Conservation (phyloP, 1,140 invertebrate species). For the Pachypeltis micranthus region DNA sequence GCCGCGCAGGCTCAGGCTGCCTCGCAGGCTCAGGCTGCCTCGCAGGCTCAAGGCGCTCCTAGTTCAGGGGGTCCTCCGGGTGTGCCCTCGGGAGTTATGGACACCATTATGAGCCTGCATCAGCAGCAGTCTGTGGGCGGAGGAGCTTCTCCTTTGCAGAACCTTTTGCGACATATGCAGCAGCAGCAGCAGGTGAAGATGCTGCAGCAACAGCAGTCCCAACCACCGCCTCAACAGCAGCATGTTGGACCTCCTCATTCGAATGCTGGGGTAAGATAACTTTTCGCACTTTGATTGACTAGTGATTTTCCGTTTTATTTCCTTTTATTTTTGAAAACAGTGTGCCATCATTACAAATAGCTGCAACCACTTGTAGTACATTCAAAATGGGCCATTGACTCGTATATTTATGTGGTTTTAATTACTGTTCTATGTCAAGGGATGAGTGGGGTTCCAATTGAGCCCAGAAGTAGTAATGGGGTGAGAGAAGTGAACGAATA, state of each 20-base stretch:
- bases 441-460: too few species aligned
- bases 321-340: too few species aligned
- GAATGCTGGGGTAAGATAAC: not conserved
- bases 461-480: too few species aligned
- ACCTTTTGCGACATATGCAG: slow-evolving; percentile 40
- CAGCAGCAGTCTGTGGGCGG: not conserved
- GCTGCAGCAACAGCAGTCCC: slow-evolving; percentile 48
- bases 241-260: slow-evolving; percentile 38
- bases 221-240: slow-evolving; percentile 45
- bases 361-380: too few species aligned
- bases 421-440: too few species aligned
- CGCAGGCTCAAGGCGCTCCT: not conserved
- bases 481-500: too few species aligned
- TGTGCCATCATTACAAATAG: too few species aligned
- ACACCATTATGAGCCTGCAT: not conserved
- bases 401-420: too few species aligned
- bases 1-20: not conserved
- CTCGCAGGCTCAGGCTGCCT: not conserved
- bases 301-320: too few species aligned
- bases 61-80: not conserved
- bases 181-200: slow-evolving; percentile 41
- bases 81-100: not conserved
- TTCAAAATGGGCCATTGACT: too few species aligned
- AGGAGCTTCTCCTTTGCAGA: slow-evolving; percentile 27
- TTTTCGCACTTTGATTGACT: too few species aligned